These are phyloP conservation scores for Rhodeus uyekii DNA, from an alignment of 2,797 vertebrate genomes.

Conservation along the genomic window DNA sequence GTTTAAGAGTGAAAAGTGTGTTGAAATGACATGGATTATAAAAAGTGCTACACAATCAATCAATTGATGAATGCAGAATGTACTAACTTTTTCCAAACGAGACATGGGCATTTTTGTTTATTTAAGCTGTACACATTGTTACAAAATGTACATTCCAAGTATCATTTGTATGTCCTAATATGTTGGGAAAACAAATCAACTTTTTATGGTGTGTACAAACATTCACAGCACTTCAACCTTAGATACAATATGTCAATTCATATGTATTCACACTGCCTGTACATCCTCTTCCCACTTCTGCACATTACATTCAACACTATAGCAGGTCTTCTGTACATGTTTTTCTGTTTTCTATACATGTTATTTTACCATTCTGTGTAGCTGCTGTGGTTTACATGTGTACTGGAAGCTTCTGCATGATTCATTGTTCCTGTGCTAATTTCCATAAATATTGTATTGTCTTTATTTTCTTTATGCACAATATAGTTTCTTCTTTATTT, in stretches of 20 bases:
- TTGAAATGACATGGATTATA: neutral
- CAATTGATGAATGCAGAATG: neutral
- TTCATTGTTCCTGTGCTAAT: neutral
- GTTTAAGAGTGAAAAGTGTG: neutral
- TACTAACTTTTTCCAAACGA: neutral
- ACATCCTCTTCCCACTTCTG: neutral
- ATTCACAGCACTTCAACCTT: constrained; percentile 4
- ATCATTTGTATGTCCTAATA: neutral
- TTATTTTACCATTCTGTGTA: neutral
- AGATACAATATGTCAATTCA: neutral
- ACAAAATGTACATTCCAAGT: constrained; percentile 13
- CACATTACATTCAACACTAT: neutral
- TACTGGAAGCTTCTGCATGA: neutral
- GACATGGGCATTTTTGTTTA: constrained; percentile 1
- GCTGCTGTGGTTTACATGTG: too few relatives aligned
- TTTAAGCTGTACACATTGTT: constrained; percentile 10
- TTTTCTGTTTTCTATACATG: neutral
- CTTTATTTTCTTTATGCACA: neutral
- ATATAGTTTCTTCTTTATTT: neutral
- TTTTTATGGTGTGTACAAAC: neutral
- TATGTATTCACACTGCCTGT: neutral
- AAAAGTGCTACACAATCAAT: neutral
- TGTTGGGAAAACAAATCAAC: neutral
- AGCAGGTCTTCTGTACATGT: neutral
- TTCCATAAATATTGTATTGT: too few relatives aligned